Conservation (phyloP, 1,140 invertebrate species). For the Bombus haemorrhoidalis region DNA sequence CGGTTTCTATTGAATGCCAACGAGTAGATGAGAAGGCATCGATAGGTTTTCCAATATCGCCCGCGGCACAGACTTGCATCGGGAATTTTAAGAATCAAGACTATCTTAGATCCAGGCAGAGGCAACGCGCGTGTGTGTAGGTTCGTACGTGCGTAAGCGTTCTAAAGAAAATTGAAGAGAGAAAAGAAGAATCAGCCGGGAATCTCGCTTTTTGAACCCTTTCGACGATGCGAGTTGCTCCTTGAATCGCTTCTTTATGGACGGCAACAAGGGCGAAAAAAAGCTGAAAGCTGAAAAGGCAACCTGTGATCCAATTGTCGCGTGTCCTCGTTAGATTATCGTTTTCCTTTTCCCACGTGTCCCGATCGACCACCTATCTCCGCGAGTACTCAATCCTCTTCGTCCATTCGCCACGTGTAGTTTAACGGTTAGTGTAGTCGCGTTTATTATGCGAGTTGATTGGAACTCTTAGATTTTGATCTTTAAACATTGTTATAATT, state of each 20-base stretch:
- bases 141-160: slow-evolving; percentile 50
- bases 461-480: background rate
- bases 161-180: slow-evolving; percentile 17
- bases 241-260: slow-evolving; percentile 8
- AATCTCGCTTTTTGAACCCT: slow-evolving; percentile 46
- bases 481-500: too few species aligned
- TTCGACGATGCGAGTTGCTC: slow-evolving; percentile 27
- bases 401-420: background rate
- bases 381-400: background rate
- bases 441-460: background rate
- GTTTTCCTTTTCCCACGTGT: background rate
- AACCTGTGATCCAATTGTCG: slow-evolving; percentile 37
- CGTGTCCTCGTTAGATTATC: slow-evolving; percentile 37
- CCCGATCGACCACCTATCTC: background rate
- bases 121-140: background rate
- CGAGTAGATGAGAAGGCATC: slow-evolving; percentile 67
- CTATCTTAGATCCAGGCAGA: slow-evolving; percentile 2
- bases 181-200: slow-evolving; percentile 39
- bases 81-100: slow-evolving; percentile 68
- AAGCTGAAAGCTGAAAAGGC: slow-evolving; percentile 32
- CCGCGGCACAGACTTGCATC: slow-evolving; percentile 35
- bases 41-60: slow-evolving; percentile 70
- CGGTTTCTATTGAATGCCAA: slow-evolving; percentile 67
- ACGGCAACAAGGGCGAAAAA: slow-evolving; percentile 11
- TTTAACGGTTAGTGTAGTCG: too few species aligned